Evolutionary conservation across 2,797 vertebrate genomes (phyloP), one percentile per base, ranked within the genome.

Genomic region (Dryobates pubescens): DNA sequence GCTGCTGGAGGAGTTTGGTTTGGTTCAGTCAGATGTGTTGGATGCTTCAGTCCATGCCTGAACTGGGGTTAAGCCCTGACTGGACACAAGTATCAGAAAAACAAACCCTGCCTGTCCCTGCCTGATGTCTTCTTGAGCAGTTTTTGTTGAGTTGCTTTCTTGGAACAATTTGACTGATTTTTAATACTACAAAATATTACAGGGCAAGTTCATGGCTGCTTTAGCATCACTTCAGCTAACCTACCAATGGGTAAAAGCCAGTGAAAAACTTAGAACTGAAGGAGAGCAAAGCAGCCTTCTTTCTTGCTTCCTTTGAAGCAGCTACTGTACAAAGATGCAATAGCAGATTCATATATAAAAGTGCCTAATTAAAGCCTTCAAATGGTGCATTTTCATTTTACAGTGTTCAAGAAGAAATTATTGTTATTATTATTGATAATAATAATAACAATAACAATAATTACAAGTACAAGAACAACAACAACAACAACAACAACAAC

Each of bases 271-370:
- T 54, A 78, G 59, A 83, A 56, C 27, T 63, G 59, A 81, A 81
- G 9, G 32, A 84, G 49, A 77, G 32, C 41, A 92, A 88, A 67
- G 26, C 45, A 88, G 24, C 27, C n/a, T 38, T 58, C 73, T 93
- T 92, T 78, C 59, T 87, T 78, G 38, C 69, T 89, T 74, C 51
- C 79, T 93, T 90, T 88, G 85, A 95, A 93, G 72, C 22, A 65
- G 43, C 10, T 87, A 80, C 82, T 61, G 34, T 26, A 81, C 49
- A 73, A 87, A 93, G 86, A 92, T 78, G 74, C 47, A 70, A 36
- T 41, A 79, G 38, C 22, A 89, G 80, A 68, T 94, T 94, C 17
- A 89, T 81, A 49, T 72, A 57, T 45, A 63, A 81, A 88, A 89
- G 9, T 82, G 23, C 14, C 26, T 84, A 81, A 95, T 77, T 88